These are phyloP conservation scores for Zosterops lateralis DNA, from an alignment of 2,113 vertebrate genomes.

Conservation along the genomic window DNA sequence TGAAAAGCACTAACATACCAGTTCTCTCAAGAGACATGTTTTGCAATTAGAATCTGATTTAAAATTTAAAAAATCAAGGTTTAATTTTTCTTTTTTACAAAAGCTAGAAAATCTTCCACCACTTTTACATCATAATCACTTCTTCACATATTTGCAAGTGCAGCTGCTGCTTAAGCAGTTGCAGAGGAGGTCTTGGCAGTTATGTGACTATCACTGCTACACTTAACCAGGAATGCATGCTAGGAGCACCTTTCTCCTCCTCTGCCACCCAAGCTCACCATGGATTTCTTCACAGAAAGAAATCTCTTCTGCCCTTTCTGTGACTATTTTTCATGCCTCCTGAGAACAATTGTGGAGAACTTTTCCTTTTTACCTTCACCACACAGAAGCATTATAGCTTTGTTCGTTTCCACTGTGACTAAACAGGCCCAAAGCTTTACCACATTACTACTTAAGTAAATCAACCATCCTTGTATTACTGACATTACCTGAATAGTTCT, in stretches of 20 bases:
- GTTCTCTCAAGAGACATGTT: background rate
- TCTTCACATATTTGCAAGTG: background rate
- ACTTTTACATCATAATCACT: background rate
- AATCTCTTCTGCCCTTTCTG: background rate
- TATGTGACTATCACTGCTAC: background rate
- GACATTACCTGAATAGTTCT: background rate
- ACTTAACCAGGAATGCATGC: background rate
- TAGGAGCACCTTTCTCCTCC: background rate
- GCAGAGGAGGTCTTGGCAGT: background rate
- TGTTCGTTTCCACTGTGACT: background rate
- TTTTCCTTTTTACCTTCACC: background rate
- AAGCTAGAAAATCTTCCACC: background rate
- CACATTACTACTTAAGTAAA: background rate
- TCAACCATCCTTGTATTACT: background rate
- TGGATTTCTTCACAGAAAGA: background rate
- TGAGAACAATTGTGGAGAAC: background rate
- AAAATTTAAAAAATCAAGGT: background rate
- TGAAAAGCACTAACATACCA: background rate
- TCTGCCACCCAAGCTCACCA: rapidly evolving
- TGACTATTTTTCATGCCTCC: background rate
- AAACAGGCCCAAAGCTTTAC: background rate
- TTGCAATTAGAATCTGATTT: background rate
- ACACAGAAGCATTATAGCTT: background rate
- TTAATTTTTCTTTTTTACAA: background rate
- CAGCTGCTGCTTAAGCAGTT: background rate